phyloP scores from a whole-genome alignment of 2,888 invertebrate species.

The Tiphia femorata region DNA sequence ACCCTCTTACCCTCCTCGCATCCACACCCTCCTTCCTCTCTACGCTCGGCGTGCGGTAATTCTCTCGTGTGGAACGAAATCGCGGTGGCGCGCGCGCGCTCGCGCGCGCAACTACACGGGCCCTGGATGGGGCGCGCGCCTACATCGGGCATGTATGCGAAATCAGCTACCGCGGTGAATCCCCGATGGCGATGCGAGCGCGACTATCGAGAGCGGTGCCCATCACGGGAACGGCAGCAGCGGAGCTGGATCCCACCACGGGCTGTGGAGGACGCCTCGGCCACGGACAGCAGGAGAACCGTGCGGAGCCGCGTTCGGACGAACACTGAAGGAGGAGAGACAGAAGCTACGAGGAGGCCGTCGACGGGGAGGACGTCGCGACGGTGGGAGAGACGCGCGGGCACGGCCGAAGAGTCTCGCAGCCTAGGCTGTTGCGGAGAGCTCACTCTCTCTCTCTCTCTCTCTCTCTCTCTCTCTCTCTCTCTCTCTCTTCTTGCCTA shows the following conservation, averaged over 20 bases:
- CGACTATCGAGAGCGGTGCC: constrained; percentile 54
- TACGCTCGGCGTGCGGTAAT: not conserved
- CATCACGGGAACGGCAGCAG: constrained; percentile 47
- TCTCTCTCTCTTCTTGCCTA: constrained; percentile 10
- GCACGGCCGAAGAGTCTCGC: constrained; percentile 37
- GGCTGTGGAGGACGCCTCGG: constrained; percentile 43
- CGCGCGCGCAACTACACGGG: too few relatives aligned
- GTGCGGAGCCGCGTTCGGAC: constrained; percentile 64
- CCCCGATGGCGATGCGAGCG: constrained; percentile 9
- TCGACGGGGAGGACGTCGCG: constrained; percentile 5
- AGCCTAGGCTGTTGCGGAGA: constrained; percentile 51
- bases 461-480: not conserved
- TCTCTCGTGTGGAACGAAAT: too few relatives aligned
- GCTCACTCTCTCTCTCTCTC: constrained; percentile 27
- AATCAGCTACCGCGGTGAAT: constrained; percentile 24
- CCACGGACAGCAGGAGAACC: constrained; percentile 47
- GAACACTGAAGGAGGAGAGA: constrained; percentile 58
- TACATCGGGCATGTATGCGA: constrained; percentile 24
- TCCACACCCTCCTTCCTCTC: constrained; percentile 10
- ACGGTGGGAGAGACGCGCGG: constrained; percentile 27
- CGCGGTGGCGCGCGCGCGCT: constrained; percentile 8
- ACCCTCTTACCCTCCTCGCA: too few relatives aligned
- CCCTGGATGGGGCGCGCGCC: constrained; percentile 4
- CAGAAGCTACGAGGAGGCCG: constrained; percentile 16
- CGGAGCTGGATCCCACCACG: constrained; percentile 61